These are phyloP conservation scores for Sphenopsis melanotis DNA, from an alignment of 2,797 vertebrate species.

Conservation along the genomic window DNA sequence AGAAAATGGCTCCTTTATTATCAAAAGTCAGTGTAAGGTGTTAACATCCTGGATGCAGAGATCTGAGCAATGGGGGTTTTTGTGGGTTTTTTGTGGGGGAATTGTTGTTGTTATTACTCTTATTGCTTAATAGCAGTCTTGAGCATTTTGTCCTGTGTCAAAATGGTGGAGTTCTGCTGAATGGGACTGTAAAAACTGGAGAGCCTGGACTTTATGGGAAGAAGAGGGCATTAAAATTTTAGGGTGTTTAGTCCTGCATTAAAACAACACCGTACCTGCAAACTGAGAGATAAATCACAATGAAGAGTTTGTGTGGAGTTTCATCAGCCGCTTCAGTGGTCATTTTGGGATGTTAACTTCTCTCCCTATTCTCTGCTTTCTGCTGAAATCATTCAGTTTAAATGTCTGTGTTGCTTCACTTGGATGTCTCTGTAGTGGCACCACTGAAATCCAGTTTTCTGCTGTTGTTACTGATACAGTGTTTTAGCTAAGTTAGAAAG, in stretches of 20 bases:
- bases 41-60: not conserved
- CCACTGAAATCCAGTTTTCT: not conserved
- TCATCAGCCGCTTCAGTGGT: not conserved
- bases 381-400: not conserved
- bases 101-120: not conserved
- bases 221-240: not conserved
- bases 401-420: not conserved
- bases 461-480: not conserved
- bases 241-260: not conserved
- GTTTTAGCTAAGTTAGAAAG: constrained; percentile 30
- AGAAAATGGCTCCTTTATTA: not conserved
- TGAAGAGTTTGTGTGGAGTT: not conserved
- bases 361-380: not conserved
- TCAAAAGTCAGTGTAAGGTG: not conserved
- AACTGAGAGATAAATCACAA: not conserved
- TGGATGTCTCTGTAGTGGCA: not conserved
- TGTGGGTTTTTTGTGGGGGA: not conserved
- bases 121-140: not conserved
- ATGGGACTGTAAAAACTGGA: not conserved
- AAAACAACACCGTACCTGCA: not conserved
- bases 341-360: not conserved
- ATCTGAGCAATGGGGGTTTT: rapidly evolving
- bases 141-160: not conserved
- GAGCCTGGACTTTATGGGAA: not conserved
- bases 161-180: not conserved